These are phyloP conservation scores for Nomada ruficornis DNA, from an alignment of 2,888 invertebrate species.

Conservation along the genomic window DNA sequence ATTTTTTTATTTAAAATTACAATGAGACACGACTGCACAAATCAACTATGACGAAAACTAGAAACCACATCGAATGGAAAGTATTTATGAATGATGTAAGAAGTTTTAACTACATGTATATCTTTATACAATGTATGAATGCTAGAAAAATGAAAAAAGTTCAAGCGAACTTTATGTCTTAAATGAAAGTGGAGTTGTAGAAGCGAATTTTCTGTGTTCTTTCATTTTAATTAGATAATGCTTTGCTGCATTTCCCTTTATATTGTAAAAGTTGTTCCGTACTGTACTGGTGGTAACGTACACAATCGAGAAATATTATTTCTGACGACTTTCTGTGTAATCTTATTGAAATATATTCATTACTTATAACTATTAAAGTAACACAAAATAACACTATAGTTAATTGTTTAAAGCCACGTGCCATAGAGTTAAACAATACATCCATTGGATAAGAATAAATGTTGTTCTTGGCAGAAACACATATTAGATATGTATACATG, in stretches of 20 bases:
- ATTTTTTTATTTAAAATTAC: constrained; percentile 23
- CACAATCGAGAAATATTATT: background rate
- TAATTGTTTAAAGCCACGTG: constrained; percentile 39
- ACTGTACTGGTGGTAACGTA: background rate
- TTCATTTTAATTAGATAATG: too few relatives aligned
- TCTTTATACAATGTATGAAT: constrained; percentile 22
- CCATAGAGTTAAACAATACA: constrained; percentile 49
- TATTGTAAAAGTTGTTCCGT: too few relatives aligned
- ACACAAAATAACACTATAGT: constrained; percentile 32
- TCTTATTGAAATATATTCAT: constrained; percentile 17
- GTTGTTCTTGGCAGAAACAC: constrained; percentile 39
- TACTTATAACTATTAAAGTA: constrained; percentile 38
- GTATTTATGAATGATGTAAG: constrained; percentile 8
- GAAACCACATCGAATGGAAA: constrained; percentile 25
- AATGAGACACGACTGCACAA: constrained; percentile 28
- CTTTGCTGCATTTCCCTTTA: too few relatives aligned
- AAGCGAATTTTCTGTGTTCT: constrained; percentile 5
- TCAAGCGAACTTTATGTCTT: constrained; percentile 17
- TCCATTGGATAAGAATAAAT: constrained; percentile 55
- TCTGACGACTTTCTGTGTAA: constrained; percentile 14
- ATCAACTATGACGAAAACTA: constrained; percentile 24
- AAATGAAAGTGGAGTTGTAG: background rate
- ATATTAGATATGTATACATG: constrained; percentile 21
- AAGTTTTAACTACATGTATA: constrained; percentile 28
- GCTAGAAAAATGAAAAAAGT: background rate